Percentiles rank a stretch among this genome's conserved stretches.
phyloP scores from a whole-genome alignment of 1,140 invertebrate genomes.

The Procambarus virginalis region DNA sequence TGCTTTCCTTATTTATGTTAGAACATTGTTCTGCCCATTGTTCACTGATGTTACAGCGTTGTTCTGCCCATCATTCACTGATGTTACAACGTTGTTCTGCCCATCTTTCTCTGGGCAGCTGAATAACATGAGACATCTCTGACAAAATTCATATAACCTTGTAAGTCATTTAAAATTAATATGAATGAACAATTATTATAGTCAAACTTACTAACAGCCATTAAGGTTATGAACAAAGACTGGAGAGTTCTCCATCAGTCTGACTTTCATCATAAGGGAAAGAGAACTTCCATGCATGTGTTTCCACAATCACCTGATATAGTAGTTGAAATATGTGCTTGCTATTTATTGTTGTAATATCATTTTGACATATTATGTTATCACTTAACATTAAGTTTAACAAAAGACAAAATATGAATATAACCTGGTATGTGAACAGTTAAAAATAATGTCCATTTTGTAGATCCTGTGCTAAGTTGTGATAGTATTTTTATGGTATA shows the following conservation, averaged over 20 bases:
- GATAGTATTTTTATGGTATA: slow-evolving; percentile 4
- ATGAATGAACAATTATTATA: not conserved
- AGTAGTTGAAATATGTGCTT: slow-evolving; percentile 17
- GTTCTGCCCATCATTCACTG: too few species aligned
- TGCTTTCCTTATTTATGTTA: not conserved
- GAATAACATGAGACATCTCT: not conserved
- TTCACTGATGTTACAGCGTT: not conserved
- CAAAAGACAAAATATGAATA: slow-evolving; percentile 23
- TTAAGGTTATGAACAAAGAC: slow-evolving; percentile 7
- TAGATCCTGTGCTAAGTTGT: slow-evolving; percentile 19
- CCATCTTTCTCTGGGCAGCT: not conserved
- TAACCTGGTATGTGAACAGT: not conserved
- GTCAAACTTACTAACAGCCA: not conserved
- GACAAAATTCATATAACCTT: not conserved
- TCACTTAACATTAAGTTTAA: slow-evolving; percentile 21
- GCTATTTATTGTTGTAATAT: slow-evolving; percentile 16
- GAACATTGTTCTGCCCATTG: not conserved
- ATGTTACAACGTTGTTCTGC: not conserved
- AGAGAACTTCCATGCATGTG: slow-evolving; percentile 49
- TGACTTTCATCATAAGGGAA: slow-evolving; percentile 19
- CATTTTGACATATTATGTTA: slow-evolving; percentile 17
- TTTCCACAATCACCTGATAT: slow-evolving; percentile 30
- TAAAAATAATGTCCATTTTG: not conserved
- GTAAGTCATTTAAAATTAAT: not conserved
- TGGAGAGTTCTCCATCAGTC: slow-evolving; percentile 8